These are phyloP conservation scores for Leucophora obtusa DNA, from an alignment of 2,888 invertebrate genomes.

Conservation along the genomic window DNA sequence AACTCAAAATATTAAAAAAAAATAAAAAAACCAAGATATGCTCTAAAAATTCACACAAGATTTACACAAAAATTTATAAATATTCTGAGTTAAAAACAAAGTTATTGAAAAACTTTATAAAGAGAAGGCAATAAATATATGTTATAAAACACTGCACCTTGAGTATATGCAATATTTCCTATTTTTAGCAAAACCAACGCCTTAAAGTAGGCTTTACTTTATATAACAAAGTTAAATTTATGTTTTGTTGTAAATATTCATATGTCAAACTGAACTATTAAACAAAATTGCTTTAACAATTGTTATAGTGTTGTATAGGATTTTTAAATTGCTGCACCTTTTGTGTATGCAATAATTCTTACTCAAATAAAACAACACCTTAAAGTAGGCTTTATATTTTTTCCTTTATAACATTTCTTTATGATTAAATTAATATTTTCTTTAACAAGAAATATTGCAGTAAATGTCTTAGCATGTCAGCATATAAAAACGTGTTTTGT, in stretches of 20 bases:
- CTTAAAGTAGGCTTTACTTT: constrained; percentile 21
- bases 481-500: neutral
- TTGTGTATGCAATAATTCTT: constrained; percentile 30
- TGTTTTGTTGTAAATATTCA: neutral
- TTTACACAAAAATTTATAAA: neutral
- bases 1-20: neutral
- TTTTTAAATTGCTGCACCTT: constrained; percentile 20
- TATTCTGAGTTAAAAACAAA: no score
- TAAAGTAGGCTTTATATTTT: neutral
- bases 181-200: neutral
- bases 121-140: constrained; percentile 3
- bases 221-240: neutral
- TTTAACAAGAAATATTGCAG: neutral
- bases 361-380: neutral
- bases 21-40: neutral
- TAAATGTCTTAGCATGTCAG: neutral
- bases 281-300: neutral
- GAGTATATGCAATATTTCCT: neutral
- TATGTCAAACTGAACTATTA: neutral
- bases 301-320: neutral
- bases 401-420: neutral
- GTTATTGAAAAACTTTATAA: no score
- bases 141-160: neutral
- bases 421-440: neutral
- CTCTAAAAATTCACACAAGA: neutral